phyloP scores from a whole-genome alignment of 2,888 invertebrate species.

The Nineta flava region DNA sequence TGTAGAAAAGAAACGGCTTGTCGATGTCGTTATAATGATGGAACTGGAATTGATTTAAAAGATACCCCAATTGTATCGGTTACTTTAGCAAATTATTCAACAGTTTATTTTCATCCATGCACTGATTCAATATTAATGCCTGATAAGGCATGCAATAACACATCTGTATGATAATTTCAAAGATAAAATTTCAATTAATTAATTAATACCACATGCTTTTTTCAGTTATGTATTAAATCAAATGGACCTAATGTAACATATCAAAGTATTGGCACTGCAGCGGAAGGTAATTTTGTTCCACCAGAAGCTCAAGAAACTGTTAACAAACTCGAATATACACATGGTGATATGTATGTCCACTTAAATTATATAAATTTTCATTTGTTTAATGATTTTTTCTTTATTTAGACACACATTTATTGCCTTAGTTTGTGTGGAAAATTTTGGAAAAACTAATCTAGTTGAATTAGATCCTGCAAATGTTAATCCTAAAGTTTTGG shows the following conservation, averaged over 20 bases:
- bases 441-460: too few species aligned
- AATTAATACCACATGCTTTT: constrained; percentile 1
- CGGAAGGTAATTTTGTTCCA: constrained; percentile 14
- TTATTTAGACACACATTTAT: not conserved
- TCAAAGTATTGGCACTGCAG: constrained; percentile 14
- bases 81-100: constrained; percentile 11
- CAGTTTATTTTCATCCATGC: constrained; percentile 26
- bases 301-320: not conserved
- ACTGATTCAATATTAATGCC: constrained; percentile 7
- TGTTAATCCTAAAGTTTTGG: too few species aligned
- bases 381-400: not conserved
- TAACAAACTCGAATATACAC: not conserved
- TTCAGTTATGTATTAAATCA: constrained; percentile 16
- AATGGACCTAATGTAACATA: not conserved
- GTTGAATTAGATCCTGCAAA: too few species aligned
- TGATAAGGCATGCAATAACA: not conserved
- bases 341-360: constrained; percentile 4
- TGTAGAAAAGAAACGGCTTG: constrained; percentile 19
- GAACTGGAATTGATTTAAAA: constrained; percentile 19
- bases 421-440: constrained; percentile 1
- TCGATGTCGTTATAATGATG: constrained; percentile 21
- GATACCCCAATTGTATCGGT: not conserved
- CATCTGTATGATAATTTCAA: not conserved
- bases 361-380: not conserved
- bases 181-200: not conserved